Base-by-base conservation (phyloP, 2,888 invertebrate species). In the Caprella mutica region DNA sequence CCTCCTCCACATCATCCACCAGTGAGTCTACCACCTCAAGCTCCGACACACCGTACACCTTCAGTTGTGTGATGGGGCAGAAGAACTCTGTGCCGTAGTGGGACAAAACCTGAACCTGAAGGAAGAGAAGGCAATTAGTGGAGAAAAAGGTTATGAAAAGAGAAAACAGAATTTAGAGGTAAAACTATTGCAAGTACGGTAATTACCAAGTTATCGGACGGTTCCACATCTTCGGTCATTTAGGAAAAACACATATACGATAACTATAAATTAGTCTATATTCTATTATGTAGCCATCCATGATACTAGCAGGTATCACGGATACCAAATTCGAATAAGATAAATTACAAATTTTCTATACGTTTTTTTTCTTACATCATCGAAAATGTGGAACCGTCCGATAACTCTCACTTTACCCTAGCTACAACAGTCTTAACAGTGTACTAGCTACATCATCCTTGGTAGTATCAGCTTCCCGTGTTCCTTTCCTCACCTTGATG, bases 51-150 rank as follows among this genome's bases (percentile, higher is more conserved):
- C 94, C 96, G 70, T 86, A 93, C 1, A 91, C 88, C 61, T 88
- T 83, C 72, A 99, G 88, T 51, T 94, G 77, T n/a, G 93, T 94
- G 65, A 98, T 79, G 0, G 98, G 97, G 71, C 98, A 99, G 72
- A 87, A 98, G 72, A 98, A 97, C 73, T 98, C 97, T 8, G 85
- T 84, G 21, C 97, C 96, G 72, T 94, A 89, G 72, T 98, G 93
- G 38, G 91, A 88, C 65, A 88, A 80, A 69, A 98, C 79, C 69
- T 98, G 97, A 42, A 80, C 72, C 72, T 75, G 68, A 4, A 58
- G 65, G 58, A 46, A 1, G n/a, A 26, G 2, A 14, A 26, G 12
- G 27, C 17, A 27, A 46, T 4, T n/a, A 14, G 27, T 12, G 46
- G 8, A 12, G 26, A n/a, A n/a, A 12, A 24, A 6, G 24, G 26